Evolutionary conservation across 2,113 vertebrate species (phyloP), one percentile per base, ranked within the genome.

Genomic region (Burhinus bistriatus): DNA sequence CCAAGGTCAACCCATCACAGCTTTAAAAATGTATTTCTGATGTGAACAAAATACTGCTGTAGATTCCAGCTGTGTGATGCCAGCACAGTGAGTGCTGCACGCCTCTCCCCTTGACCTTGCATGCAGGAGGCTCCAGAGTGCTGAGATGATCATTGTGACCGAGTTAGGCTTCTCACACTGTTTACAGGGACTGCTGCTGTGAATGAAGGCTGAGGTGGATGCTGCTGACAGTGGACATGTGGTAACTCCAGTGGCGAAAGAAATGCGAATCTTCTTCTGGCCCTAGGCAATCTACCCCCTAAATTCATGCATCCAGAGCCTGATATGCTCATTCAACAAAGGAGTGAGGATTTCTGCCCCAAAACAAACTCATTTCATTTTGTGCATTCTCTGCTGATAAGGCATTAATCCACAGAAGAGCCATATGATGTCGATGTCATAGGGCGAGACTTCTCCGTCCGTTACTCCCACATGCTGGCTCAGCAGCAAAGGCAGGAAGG

Each of bases 391-490:
- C 25, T 55, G 14, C 14, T 49, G 17, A 36, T 62, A 92, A 7
- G 12, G 5, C 26, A 27, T 62, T 65, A 55, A 27, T 42, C 26
- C 8, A 42, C 47, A 22, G n/a, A 75, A 27, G 7, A 75, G 11
- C 12, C 17, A 27, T 76, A 32, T 0, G 3, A 15, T 32, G 40
- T 27, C 3, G 9, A 21, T 15, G 62, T 38, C 21, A 15, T n/a
- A 26, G 9, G n/a, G 11, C 0, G 1, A 61, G 34, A 47, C 9
- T 61, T 47, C 14, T 47, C 66, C 54, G 23, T n/a, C 44, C 0
- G 0, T 80, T 66, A 59, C 34, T n/a, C 30, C 13, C 20, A 26
- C 61, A 25, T 6, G 4, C 17, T 34, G 11, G 1, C 42, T 62
- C 21, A 36, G 15, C 40, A 69, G 25, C n/a, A 87, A 82, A 87